Base-by-base conservation (phyloP, 2,888 invertebrate species). In the Phania funesta region DNA sequence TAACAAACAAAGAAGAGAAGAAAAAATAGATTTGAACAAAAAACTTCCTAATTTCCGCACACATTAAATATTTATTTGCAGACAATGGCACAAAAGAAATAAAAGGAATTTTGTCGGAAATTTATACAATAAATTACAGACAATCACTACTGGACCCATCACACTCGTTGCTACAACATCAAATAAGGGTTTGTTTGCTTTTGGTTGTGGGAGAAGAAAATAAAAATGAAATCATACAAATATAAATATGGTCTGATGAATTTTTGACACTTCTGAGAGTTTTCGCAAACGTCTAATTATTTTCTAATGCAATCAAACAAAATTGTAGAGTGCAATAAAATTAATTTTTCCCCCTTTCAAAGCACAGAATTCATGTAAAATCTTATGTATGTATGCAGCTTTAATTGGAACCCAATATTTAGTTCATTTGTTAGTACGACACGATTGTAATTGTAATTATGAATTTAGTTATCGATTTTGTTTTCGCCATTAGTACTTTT, bases 31-130 rank as follows among this genome's bases (percentile, higher is more conserved):
- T 46, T 29, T 48, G 26, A 60, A 65, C 46, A 76, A 54, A 46
- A 71, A 78, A 71, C 70, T 71, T 71, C 38, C 38, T 80, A 68
- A 80, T 75, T 50, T 68, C 68, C 75, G 48, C 26, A 80, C 56
- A 75, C 73, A 73, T 79, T 73, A 79, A 67, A 58, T 74, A 75
- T 75, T 73, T 75, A 64, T 67, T 64, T 80, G 62, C 80, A 75
- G 68, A 75, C 80, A 80, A 68, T 68, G 60, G 68, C 68, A 74
- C 52, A 74, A 80, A 74, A 29, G 58, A 79, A 56, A 29, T 7
- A 29, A 6, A 16, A 54, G n/a, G 46, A 56, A 64, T 62, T 74
- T 22, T 68, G 52, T 68, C 74, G 68, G 68, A 74, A 80, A 68
- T 62, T 35, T 44, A 56, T 22, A 62, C 62, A 68, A 64, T 56